Percentiles rank a stretch among this genome's conserved stretches.
These are phyloP conservation scores for Tiaroga cobitis DNA, from an alignment of 2,797 vertebrate species.

Conservation along the genomic window DNA sequence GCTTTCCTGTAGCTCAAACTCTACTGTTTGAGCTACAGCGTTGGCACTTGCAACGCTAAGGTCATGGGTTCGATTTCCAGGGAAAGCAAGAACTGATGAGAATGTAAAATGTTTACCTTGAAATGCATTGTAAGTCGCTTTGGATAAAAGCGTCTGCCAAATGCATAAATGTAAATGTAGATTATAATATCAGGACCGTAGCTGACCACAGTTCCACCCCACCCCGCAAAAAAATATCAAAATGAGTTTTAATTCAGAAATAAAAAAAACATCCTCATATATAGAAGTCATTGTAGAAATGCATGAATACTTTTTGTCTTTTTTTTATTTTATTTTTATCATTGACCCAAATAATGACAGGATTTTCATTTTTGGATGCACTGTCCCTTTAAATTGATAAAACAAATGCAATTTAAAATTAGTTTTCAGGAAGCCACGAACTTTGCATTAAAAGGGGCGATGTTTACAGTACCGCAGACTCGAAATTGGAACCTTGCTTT, in stretches of 20 bases:
- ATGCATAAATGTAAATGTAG: too few species aligned
- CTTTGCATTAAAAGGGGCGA: neutral
- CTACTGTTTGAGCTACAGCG: too few species aligned
- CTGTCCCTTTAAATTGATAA: neutral
- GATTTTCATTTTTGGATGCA: neutral
- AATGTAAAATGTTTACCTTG: too few species aligned
- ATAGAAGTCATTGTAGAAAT: neutral
- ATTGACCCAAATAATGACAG: neutral
- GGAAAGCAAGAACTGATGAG: too few species aligned
- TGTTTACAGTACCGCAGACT: neutral
- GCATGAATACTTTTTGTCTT: neutral
- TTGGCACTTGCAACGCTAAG: too few species aligned
- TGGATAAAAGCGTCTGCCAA: too few species aligned
- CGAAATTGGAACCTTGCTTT: neutral
- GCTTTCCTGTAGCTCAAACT: too few species aligned
- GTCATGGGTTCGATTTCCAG: too few species aligned
- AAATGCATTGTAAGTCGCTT: too few species aligned
- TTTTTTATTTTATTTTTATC: neutral
- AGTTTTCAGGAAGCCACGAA: neutral
- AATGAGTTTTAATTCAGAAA: neutral
- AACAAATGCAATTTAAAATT: too few species aligned
- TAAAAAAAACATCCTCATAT: neutral
- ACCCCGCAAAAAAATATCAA: neutral
- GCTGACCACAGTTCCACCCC: neutral
- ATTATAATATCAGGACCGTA: too few species aligned